phyloP scores from a whole-genome alignment of 2,797 vertebrate genomes.

The Steatocranus sp. region DNA sequence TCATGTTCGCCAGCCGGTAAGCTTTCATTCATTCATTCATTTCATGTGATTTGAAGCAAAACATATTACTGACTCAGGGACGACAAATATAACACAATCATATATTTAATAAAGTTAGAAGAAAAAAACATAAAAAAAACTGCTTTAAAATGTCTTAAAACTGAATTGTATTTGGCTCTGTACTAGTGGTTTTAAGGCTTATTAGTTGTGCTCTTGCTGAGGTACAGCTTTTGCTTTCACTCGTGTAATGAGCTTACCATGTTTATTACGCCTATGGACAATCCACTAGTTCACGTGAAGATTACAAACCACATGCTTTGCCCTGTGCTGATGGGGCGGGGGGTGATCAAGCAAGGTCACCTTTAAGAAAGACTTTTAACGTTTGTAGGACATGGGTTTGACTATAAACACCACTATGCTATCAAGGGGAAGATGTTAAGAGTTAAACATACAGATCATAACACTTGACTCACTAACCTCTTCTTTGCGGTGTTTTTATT shows the following conservation, averaged over 20 bases:
- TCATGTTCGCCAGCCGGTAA: slow-evolving; percentile 87
- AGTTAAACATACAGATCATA: background rate
- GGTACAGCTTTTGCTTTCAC: slow-evolving; percentile 20
- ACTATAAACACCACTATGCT: background rate
- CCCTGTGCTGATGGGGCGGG: slow-evolving; percentile 49
- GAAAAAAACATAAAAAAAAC: background rate
- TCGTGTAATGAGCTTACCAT: slow-evolving; percentile 69
- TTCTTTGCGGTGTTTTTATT: background rate
- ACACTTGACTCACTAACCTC: slow-evolving; percentile 13
- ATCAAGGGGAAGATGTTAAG: background rate
- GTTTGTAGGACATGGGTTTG: background rate
- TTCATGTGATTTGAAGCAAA: background rate
- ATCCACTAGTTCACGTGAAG: slow-evolving; percentile 63
- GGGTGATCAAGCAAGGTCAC: slow-evolving; percentile 43
- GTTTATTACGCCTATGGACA: slow-evolving; percentile 50
- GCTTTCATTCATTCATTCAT: too few relatives aligned
- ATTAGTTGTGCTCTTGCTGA: slow-evolving; percentile 20
- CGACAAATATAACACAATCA: background rate
- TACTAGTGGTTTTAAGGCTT: background rate
- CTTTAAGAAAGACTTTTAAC: background rate
- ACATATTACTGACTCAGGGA: background rate
- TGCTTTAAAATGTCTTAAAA: background rate
- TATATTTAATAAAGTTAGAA: background rate
- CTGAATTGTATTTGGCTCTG: background rate
- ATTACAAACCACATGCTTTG: slow-evolving; percentile 70